Percentiles rank a stretch among this genome's conserved stretches.
Evolutionary conservation across 2,113 vertebrate species (phyloP).

Genomic region (Microcebus griseorufus): DNA sequence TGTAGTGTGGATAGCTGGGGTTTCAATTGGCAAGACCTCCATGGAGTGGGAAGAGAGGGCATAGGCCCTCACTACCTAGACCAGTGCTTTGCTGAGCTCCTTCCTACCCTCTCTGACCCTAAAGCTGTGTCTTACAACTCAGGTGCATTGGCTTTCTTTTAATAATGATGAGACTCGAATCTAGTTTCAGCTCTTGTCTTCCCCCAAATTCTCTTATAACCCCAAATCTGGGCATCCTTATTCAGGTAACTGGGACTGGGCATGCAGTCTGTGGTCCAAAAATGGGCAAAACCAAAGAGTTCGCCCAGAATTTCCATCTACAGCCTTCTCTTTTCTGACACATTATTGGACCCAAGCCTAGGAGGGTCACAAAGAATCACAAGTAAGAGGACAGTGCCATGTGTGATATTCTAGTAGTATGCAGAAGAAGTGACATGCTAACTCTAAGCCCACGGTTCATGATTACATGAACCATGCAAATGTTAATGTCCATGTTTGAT

Average conservation of each 20-base stretch:
- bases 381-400: rapidly evolving
- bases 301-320: not conserved
- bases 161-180: not conserved
- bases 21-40: not conserved
- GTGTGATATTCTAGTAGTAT: not conserved
- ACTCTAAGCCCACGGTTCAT: not conserved
- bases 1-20: rapidly evolving
- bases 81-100: not conserved
- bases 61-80: rapidly evolving
- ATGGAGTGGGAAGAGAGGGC: not conserved
- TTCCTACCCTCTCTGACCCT: not conserved
- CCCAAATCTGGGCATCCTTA: not conserved
- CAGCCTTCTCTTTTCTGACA: not conserved
- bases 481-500: not conserved
- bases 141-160: not conserved
- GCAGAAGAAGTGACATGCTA: not conserved
- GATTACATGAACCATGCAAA: not conserved
- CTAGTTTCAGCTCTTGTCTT: not conserved
- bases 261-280: not conserved
- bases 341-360: not conserved
- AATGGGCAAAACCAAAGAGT: not conserved
- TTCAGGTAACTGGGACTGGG: rapidly evolving
- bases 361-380: not conserved
- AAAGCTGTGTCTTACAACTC: not conserved
- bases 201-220: not conserved